Evolutionary conservation across 1,140 invertebrate genomes (phyloP).

Genomic region (Leptinotarsa texana): DNA sequence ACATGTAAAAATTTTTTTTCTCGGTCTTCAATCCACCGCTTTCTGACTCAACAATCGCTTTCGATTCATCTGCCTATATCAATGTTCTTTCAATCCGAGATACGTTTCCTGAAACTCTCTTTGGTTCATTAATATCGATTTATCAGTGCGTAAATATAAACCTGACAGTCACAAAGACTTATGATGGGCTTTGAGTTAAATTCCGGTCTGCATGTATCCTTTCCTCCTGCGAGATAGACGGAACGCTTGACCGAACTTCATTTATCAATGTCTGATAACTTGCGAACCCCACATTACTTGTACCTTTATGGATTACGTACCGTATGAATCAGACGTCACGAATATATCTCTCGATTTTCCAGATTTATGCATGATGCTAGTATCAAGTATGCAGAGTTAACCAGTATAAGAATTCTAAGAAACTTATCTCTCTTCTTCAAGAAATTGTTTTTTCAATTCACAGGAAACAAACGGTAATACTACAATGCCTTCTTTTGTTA

Average conservation of each 20-base stretch:
- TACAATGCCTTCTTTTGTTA: too few relatives aligned
- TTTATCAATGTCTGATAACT: slow-evolving; percentile 40
- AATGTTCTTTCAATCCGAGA: background rate
- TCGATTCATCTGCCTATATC: background rate
- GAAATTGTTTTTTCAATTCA: too few relatives aligned
- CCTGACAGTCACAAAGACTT: slow-evolving; percentile 35
- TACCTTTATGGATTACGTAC: slow-evolving; percentile 18
- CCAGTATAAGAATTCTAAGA: too few relatives aligned
- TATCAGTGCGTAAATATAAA: slow-evolving; percentile 32
- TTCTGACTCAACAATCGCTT: background rate
- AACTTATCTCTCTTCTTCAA: too few relatives aligned
- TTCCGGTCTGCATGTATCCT: slow-evolving; percentile 28
- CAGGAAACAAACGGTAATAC: too few relatives aligned
- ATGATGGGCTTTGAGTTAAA: slow-evolving; percentile 30
- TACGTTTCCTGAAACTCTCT: background rate
- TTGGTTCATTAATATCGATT: slow-evolving; percentile 33
- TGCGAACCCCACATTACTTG: slow-evolving; percentile 32
- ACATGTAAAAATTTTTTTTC: too few relatives aligned
- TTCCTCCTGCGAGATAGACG: slow-evolving; percentile 27
- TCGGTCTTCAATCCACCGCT: background rate
- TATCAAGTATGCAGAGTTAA: background rate
- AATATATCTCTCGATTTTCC: background rate
- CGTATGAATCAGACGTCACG: slow-evolving; percentile 16
- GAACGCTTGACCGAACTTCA: slow-evolving; percentile 30
- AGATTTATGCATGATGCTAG: background rate